These are phyloP conservation scores for Eonycteris spelaea DNA, from an alignment of 2,113 vertebrate genomes.

Conservation along the genomic window DNA sequence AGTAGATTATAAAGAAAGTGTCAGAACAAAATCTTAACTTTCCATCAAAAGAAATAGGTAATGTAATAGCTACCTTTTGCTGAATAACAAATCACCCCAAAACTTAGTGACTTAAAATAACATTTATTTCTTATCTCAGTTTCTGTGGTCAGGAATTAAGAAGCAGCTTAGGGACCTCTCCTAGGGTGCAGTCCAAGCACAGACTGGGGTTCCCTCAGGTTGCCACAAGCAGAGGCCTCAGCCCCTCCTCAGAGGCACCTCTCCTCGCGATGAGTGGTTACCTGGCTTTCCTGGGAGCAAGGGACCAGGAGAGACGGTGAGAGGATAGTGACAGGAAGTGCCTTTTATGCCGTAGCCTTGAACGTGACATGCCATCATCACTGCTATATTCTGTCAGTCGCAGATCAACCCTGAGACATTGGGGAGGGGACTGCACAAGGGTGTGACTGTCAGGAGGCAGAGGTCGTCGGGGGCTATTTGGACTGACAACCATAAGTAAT, in stretches of 20 bases:
- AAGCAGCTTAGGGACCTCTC: not conserved
- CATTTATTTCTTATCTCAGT: not conserved
- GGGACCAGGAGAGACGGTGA: not conserved
- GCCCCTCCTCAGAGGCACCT: not conserved
- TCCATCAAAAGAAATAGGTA: not conserved
- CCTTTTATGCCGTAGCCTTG: not conserved
- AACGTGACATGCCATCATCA: not conserved
- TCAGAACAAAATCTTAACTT: not conserved
- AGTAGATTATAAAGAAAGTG: not conserved
- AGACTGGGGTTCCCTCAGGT: not conserved
- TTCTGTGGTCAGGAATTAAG: not conserved
- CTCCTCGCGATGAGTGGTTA: not conserved
- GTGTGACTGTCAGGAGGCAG: not conserved
- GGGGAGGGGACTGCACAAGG: not conserved
- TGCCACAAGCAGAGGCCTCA: not conserved
- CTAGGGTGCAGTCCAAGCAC: not conserved
- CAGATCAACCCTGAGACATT: not conserved
- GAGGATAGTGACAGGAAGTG: not conserved
- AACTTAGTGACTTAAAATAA: not conserved
- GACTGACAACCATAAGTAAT: not conserved
- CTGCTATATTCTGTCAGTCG: not conserved
- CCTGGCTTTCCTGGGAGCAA: not conserved
- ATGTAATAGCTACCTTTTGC: not conserved
- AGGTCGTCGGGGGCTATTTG: not conserved
- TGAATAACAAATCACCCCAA: not conserved